Percentiles rank a stretch among this genome's conserved stretches.
These are phyloP conservation scores for Stictonetta naevosa DNA, from an alignment of 2,113 vertebrate species.

Conservation along the genomic window DNA sequence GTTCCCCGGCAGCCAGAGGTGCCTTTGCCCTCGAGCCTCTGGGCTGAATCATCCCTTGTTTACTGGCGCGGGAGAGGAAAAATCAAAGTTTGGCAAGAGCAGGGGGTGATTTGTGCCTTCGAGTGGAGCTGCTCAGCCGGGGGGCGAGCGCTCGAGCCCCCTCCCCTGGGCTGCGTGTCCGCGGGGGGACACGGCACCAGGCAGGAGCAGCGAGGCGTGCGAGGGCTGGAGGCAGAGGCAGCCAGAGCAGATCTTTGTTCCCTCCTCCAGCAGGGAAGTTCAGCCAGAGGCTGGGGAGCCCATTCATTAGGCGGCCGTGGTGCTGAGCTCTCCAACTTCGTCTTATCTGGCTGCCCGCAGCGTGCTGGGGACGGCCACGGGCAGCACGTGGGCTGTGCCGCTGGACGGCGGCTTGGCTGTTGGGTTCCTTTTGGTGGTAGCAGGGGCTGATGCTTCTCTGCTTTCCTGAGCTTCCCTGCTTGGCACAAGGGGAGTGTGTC, in stretches of 20 bases:
- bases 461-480: neutral
- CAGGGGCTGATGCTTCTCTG: neutral
- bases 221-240: constrained; percentile 12
- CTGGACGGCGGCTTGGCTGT: neutral
- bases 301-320: neutral
- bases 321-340: fast-evolving
- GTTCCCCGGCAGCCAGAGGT: neutral
- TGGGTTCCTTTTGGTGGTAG: neutral
- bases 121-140: neutral
- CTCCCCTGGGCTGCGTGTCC: neutral
- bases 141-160: neutral
- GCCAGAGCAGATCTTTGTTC: neutral
- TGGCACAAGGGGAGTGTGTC: fast-evolving
- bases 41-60: constrained; percentile 66
- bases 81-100: constrained; percentile 5
- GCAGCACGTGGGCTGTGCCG: neutral
- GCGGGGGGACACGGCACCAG: fast-evolving
- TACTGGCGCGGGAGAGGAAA: neutral
- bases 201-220: neutral
- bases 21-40: constrained; percentile 63
- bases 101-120: neutral
- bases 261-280: constrained; percentile 29
- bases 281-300: constrained; percentile 54
- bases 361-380: fast-evolving
- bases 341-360: neutral